phyloP scores from a whole-genome alignment of 30 jellyfish, hydroid and myxozoan genomes.

The Aurelia sp. region DNA sequence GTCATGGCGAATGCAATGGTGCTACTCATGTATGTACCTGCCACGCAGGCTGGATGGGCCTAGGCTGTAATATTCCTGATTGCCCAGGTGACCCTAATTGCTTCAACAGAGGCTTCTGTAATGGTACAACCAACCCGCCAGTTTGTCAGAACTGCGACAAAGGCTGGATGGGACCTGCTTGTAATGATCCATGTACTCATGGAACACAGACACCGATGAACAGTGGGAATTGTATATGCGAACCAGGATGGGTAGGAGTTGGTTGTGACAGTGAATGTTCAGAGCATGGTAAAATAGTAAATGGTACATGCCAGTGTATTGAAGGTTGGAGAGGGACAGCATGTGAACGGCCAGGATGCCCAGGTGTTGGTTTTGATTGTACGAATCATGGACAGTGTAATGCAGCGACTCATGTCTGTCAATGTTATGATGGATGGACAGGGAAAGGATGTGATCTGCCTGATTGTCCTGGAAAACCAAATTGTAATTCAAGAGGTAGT shows the following conservation, averaged over 20 bases:
- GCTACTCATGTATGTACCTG: conserved; percentile 69
- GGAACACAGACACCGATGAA: conserved; percentile 67
- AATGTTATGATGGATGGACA: conserved; percentile 76
- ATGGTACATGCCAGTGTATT: conserved; percentile 50
- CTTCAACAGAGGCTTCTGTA: conserved; percentile 66
- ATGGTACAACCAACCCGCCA: conserved; percentile 58
- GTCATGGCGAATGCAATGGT: conserved; percentile 77
- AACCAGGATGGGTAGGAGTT: conserved; percentile 78
- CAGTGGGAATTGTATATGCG: conserved; percentile 71
- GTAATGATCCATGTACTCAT: conserved; percentile 63
- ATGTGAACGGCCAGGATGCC: conserved; percentile 78
- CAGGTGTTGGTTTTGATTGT: conserved; percentile 64
- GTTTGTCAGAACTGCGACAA: conserved; percentile 48
- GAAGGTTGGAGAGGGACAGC: conserved; percentile 76
- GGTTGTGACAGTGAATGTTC: conserved; percentile 81
- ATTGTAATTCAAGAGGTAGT: conserved; percentile 58
- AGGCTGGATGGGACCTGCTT: conserved; percentile 87
- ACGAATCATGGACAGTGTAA: conserved; percentile 68
- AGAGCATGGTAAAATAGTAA: conserved; percentile 53
- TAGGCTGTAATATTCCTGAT: conserved; percentile 63
- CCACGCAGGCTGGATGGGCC: conserved; percentile 73
- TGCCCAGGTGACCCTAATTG: conserved; percentile 80
- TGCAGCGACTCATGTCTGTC: conserved; percentile 61
- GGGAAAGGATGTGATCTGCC: conserved; percentile 72
- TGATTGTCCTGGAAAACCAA: conserved; percentile 77